These are phyloP conservation scores for Chrysina gloriosa DNA, from an alignment of 2,888 invertebrate genomes.

Conservation along the genomic window DNA sequence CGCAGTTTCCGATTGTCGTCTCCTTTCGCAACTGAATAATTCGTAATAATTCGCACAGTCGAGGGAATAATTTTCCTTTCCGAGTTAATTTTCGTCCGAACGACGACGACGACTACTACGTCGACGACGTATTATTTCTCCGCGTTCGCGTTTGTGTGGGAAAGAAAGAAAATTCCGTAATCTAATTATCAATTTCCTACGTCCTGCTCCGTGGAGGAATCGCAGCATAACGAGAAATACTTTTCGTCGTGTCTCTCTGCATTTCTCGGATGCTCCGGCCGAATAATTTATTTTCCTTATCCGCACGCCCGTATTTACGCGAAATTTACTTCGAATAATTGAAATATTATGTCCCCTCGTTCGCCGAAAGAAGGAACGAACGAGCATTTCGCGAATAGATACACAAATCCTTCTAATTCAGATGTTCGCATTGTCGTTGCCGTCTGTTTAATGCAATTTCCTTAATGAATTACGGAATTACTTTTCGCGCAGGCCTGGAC, in stretches of 20 bases:
- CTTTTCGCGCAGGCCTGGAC: too few relatives aligned
- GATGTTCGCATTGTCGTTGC: too few relatives aligned
- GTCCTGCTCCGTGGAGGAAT: not conserved
- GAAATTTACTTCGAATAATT: slow-evolving; percentile 20
- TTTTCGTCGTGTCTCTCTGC: slow-evolving; percentile 21
- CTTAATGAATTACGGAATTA: too few relatives aligned
- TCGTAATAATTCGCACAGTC: slow-evolving; percentile 1
- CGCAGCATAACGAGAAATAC: slow-evolving; percentile 22
- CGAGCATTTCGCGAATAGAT: slow-evolving; percentile 12
- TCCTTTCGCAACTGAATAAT: slow-evolving; percentile 1
- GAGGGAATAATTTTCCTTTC: not conserved
- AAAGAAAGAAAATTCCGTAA: slow-evolving; percentile 17
- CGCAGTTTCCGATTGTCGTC: not conserved
- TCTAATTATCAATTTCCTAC: slow-evolving; percentile 28
- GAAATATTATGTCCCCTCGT: slow-evolving; percentile 17
- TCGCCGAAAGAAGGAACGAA: not conserved
- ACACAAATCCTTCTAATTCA: too few relatives aligned
- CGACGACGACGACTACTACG: too few relatives aligned
- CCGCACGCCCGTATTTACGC: not conserved
- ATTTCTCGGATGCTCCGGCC: slow-evolving; percentile 18
- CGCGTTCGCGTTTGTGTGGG: slow-evolving; percentile 15
- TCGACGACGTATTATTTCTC: slow-evolving; percentile 7
- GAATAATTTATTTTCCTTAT: slow-evolving; percentile 28
- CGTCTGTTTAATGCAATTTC: too few relatives aligned
- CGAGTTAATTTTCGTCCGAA: slow-evolving; percentile 18